Percentiles rank a stretch among this genome's conserved stretches.
These are phyloP conservation scores for Sebastes hubbsi DNA, from an alignment of 2,797 vertebrate genomes.

Conservation along the genomic window DNA sequence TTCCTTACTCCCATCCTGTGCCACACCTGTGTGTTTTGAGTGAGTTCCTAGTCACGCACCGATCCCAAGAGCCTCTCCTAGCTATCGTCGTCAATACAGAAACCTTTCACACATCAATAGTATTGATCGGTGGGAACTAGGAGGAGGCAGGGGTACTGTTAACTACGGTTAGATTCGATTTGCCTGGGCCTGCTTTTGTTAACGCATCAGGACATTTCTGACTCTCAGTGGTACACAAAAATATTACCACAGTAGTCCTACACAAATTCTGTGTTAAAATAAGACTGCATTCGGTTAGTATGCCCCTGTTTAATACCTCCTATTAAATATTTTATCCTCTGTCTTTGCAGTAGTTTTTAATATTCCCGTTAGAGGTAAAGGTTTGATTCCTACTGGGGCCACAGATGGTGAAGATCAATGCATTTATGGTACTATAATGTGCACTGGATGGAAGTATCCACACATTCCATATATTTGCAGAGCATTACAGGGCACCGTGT, in stretches of 20 bases:
- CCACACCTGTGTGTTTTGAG: constrained; percentile 78
- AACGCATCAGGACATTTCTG: constrained; percentile 75
- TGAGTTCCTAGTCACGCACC: constrained; percentile 70
- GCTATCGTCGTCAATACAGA: constrained; percentile 77
- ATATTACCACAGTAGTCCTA: constrained; percentile 24
- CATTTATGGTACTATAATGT: constrained; percentile 50
- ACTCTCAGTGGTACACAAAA: constrained; percentile 64
- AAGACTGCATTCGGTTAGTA: constrained; percentile 8
- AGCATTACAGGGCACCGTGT: constrained; percentile 44
- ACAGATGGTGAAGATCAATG: constrained; percentile 61
- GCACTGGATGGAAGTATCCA: constrained; percentile 52
- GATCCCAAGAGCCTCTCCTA: constrained; percentile 72
- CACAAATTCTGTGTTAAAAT: constrained; percentile 16
- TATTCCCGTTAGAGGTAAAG: constrained; percentile 26
- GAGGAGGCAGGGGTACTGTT: constrained; percentile 72
- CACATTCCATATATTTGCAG: constrained; percentile 52
- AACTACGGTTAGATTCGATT: constrained; percentile 79
- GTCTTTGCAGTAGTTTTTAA: constrained; percentile 23
- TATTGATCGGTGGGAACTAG: constrained; percentile 72
- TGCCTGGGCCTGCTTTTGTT: constrained; percentile 76
- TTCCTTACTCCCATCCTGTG: constrained; percentile 65
- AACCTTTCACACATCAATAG: constrained; percentile 82
- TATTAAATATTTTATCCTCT: constrained; percentile 24
- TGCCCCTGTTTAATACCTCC: constrained; percentile 18
- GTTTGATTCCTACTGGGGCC: constrained; percentile 37